Evolutionary conservation across 2,888 invertebrate genomes (phyloP), one percentile per base, ranked within the genome.

Genomic region (Drosophila atripex): DNA sequence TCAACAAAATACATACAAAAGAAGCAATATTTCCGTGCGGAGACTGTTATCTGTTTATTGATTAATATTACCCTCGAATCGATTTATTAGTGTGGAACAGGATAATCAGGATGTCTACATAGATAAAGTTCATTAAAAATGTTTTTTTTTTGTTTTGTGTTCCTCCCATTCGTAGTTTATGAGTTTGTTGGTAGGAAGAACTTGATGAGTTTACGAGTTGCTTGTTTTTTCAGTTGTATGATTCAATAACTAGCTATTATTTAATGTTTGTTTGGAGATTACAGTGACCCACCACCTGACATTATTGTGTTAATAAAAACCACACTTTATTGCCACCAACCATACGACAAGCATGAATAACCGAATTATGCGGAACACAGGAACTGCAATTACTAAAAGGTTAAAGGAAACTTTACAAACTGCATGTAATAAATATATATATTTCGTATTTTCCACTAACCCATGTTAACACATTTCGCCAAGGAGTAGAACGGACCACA

Each of bases 401-500:
- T 61, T 61, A 11, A 32, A 47, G 60, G 60, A 61, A 46, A 59
- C 59, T 32, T 47, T 38, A 23, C 47, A 47, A 61, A 32, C 59
- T 59, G 60, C 60, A 61, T 61, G 60, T 61, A 61, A 58, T 32
- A 30, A 46, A 35, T 14, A 35, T 41, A 61, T 41, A 41, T 18
- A 21, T 47, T 14, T 12, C 18, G 30, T 49, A 39, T 16, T 43
- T 61, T 45, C 18, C 14, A 46, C 63, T 61, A 63, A 63, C 69
- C 30, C 46, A 23, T 21, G 43, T 25, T 49, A 30, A 53, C 43
- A 58, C 39, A 41, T 18, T 32, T 38, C 75, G 78, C 78, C 75
- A 58, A 47, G 60, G 78, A 75, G 63, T 75, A 75, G 78, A 71
- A 60, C 38, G 45, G 53, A 66, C 71, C 57, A 41, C 39, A 41